Base-by-base conservation (phyloP, 1,140 invertebrate species). In the Nebria ingens region DNA sequence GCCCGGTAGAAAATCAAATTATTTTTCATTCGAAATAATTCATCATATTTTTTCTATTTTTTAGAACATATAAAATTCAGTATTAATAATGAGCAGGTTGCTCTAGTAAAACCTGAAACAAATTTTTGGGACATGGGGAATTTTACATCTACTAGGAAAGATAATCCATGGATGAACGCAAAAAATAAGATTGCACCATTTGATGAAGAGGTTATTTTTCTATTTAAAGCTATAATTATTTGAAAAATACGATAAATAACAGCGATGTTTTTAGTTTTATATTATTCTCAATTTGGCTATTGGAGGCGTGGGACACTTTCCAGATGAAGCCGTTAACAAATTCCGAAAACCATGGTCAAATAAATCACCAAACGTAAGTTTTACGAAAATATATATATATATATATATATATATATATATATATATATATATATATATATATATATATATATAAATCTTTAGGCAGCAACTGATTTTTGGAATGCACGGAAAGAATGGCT, bases 201-300 rank as follows among this genome's bases (percentile, higher is more conserved):
- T 58, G 74, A 78, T 61, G 62, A 72, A 58, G 40, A 45, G 17
- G 40, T 45, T 12, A 6, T 4, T n/a, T n/a, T n/a, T n/a, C n/a
- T n/a, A n/a, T n/a, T n/a, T n/a, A n/a, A n/a, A n/a, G n/a, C n/a
- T n/a, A n/a, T n/a, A n/a, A n/a, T n/a, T n/a, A n/a, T n/a, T n/a
- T n/a, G n/a, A n/a, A n/a, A n/a, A n/a, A n/a, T n/a, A n/a, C n/a
- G n/a, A n/a, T n/a, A n/a, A n/a, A n/a, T n/a, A n/a, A n/a, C n/a
- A n/a, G n/a, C n/a, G n/a, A n/a, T n/a, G n/a, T n/a, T 45, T 45
- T 9, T 63, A 76, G 72, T 78, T 78, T 61, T 74, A 73, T 61
- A 51, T 79, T 4, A 72, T 77, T 29, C 54, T 78, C 34, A 76
- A 77, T 61, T 64, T 76, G 50, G 75, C 76, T 55, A 71, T 77